A percentile compares a stretch with the other conserved stretches of the same genome.
phyloP scores from a whole-genome alignment of 2,888 invertebrate species.

The Eutolmus rufibarbis region DNA sequence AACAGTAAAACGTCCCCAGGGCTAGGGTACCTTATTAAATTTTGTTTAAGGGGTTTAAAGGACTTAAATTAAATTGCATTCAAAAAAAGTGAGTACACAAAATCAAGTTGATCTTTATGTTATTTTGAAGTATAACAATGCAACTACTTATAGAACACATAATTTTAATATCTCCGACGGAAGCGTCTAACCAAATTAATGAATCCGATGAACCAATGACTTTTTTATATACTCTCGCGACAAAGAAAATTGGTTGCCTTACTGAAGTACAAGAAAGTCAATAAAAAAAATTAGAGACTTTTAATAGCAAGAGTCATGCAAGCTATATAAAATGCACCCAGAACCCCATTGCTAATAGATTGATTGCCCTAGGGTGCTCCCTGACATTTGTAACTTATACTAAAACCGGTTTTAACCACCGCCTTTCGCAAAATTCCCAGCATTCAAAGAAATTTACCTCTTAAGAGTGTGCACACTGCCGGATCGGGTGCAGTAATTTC shows the following conservation, averaged over 20 bases:
- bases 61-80: neutral
- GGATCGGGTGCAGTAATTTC: neutral
- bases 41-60: neutral
- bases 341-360: neutral
- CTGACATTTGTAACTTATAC: constrained; percentile 6
- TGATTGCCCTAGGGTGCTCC: neutral
- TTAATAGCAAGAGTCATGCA: neutral
- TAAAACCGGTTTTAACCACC: neutral
- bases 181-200: too few species aligned
- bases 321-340: neutral
- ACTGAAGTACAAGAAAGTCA: neutral
- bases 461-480: neutral
- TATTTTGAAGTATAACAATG: too few species aligned
- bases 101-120: too few species aligned
- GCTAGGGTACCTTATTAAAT: neutral
- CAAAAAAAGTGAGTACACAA: neutral
- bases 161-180: too few species aligned
- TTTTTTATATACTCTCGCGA: neutral
- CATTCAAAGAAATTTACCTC: neutral
- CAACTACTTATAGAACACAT: too few species aligned
- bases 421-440: neutral
- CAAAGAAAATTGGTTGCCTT: neutral
- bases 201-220: too few species aligned
- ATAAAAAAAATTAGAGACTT: neutral
- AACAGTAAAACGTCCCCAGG: neutral